Evolutionary conservation across 2,797 vertebrate species (phyloP).

Genomic region (Otolemur crassicaudatus): DNA sequence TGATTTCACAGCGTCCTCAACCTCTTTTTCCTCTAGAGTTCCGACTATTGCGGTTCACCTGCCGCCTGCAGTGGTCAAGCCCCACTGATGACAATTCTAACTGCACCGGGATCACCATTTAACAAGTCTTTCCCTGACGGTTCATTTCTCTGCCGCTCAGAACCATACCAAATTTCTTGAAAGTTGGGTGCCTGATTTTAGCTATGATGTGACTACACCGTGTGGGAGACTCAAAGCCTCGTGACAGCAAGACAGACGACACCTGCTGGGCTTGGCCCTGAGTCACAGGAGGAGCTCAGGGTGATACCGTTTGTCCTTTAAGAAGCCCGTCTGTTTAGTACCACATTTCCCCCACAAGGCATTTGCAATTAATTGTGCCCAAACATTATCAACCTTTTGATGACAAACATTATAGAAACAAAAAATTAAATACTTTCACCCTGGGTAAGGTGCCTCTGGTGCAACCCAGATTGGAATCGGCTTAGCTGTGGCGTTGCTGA

Average conservation of each 20-base stretch:
- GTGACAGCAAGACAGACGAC: constrained; percentile 5
- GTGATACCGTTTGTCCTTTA: constrained; percentile 43
- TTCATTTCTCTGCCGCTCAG: neutral
- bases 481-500: neutral
- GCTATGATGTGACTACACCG: neutral
- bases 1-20: neutral
- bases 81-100: neutral
- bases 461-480: neutral
- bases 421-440: constrained; percentile 37
- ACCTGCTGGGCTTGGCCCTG: constrained; percentile 1
- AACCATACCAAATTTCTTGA: neutral
- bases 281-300: constrained; percentile 24
- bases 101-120: neutral
- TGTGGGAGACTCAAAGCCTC: constrained; percentile 40
- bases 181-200: neutral
- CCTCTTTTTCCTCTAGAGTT: neutral
- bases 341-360: neutral
- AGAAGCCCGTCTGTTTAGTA: constrained; percentile 43
- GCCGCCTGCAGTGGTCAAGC: too few species aligned
- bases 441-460: neutral
- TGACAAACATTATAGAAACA: constrained; percentile 53
- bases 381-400: constrained; percentile 47
- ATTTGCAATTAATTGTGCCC: constrained; percentile 34
- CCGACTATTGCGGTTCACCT: neutral
- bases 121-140: neutral